Base-by-base conservation (phyloP, 2,888 invertebrate species). In the Sminthurides aquaticus region DNA sequence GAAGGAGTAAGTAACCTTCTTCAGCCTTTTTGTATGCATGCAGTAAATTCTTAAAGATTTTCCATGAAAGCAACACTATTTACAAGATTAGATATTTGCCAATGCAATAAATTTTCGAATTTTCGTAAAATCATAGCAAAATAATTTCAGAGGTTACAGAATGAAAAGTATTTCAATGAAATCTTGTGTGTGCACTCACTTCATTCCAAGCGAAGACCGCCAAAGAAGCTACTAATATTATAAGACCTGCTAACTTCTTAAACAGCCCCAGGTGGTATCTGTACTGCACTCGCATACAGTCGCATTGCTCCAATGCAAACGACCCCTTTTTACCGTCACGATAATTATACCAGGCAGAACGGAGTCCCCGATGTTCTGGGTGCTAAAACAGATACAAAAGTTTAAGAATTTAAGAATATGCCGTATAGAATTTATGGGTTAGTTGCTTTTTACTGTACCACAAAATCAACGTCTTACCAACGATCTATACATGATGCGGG, bases 121-220 rank as follows among this genome's bases (percentile, higher is more conserved):
- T n/a, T n/a, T n/a, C n/a, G n/a, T n/a, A n/a, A n/a, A n/a, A n/a
- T n/a, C n/a, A n/a, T n/a, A n/a, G n/a, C n/a, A n/a, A n/a, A n/a
- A n/a, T n/a, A n/a, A n/a, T n/a, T n/a, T n/a, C n/a, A n/a, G n/a
- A n/a, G n/a, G n/a, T n/a, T n/a, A n/a, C n/a, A n/a, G n/a, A n/a
- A n/a, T n/a, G n/a, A n/a, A n/a, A n/a, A n/a, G n/a, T n/a, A n/a
- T n/a, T n/a, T n/a, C n/a, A n/a, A n/a, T n/a, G n/a, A 43, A 18
- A 43, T 43, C 18, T 43, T 43, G 43, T 43, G 11, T 11, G 43
- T 43, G 8, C 18, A 11, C 43, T 71, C 80, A 90, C 91, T 85
- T 93, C 93, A 78, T 92, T 90, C 89, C 89, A 91, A 76, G 89
- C 83, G 59, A 92, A 80, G 25, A 91, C 82, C 2, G 62, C 49